Conservation (phyloP, 92 coral and sea anemone genomes). For the Siderastrea radians region DNA sequence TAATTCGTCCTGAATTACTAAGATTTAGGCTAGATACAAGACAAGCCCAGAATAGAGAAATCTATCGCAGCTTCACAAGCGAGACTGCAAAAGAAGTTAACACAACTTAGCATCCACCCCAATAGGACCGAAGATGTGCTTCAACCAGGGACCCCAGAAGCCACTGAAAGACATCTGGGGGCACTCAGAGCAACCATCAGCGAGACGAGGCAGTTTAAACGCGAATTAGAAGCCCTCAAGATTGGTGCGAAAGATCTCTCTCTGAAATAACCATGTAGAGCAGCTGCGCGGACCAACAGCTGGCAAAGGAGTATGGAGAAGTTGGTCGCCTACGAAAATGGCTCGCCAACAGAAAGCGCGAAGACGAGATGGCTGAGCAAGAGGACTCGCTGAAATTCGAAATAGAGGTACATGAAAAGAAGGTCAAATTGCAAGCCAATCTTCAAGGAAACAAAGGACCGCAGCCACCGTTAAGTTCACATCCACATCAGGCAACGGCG, state of each 20-base stretch:
- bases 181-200: conserved; percentile 14
- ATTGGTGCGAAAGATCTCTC: conserved; percentile 21
- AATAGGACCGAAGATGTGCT: conserved; percentile 30
- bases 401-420: neutral
- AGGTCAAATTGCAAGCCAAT: neutral
- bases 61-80: neutral
- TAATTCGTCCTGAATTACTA: conserved; percentile 15
- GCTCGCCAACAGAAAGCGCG: conserved; percentile 15
- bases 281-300: neutral
- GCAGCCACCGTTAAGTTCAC: neutral
- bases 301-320: conserved; percentile 11
- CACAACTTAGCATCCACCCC: conserved; percentile 28
- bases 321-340: conserved; percentile 1
- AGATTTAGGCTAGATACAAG: neutral
- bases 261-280: conserved; percentile 6
- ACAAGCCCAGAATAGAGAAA: neutral
- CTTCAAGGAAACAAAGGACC: neutral
- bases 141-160: conserved; percentile 28
- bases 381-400: neutral
- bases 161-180: conserved; percentile 33
- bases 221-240: conserved; percentile 32
- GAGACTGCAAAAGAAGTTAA: conserved; percentile 29
- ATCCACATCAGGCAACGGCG: too few relatives aligned
- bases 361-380: conserved; percentile 11
- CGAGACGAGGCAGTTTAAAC: conserved; percentile 6